These are phyloP conservation scores for Galerucella pusilla DNA, from an alignment of 2,888 invertebrate genomes.

Conservation along the genomic window DNA sequence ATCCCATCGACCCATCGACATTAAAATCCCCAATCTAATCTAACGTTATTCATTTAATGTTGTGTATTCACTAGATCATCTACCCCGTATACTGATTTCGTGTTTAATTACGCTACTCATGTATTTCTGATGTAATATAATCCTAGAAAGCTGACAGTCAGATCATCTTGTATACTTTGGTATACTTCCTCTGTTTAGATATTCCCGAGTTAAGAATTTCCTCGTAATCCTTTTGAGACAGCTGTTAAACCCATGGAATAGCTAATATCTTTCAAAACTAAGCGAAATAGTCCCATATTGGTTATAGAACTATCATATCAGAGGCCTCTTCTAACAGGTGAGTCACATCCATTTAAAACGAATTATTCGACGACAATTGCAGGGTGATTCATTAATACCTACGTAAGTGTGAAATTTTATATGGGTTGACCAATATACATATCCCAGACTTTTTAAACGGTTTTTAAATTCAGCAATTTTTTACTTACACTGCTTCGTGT, in stretches of 20 bases:
- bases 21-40: too few relatives aligned
- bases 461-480: too few relatives aligned
- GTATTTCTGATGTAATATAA: constrained; percentile 1
- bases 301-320: background rate
- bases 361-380: background rate
- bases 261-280: background rate
- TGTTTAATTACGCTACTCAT: background rate
- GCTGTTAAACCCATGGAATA: constrained; percentile 3
- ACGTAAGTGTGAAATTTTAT: too few relatives aligned
- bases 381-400: too few relatives aligned
- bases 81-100: background rate
- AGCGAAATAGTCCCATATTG: background rate
- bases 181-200: constrained; percentile 12
- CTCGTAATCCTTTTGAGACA: constrained; percentile 6
- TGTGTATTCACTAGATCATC: background rate
- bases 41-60: background rate
- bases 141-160: background rate
- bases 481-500: too few relatives aligned
- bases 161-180: constrained; percentile 4
- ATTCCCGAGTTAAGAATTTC: constrained; percentile 5
- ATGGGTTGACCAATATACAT: too few relatives aligned
- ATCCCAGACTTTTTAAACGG: too few relatives aligned
- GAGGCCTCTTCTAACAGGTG: background rate
- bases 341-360: background rate
- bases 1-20: too few relatives aligned